Evolutionary conservation across 1,140 invertebrate species (phyloP).

Genomic region (Amyelois transitella): DNA sequence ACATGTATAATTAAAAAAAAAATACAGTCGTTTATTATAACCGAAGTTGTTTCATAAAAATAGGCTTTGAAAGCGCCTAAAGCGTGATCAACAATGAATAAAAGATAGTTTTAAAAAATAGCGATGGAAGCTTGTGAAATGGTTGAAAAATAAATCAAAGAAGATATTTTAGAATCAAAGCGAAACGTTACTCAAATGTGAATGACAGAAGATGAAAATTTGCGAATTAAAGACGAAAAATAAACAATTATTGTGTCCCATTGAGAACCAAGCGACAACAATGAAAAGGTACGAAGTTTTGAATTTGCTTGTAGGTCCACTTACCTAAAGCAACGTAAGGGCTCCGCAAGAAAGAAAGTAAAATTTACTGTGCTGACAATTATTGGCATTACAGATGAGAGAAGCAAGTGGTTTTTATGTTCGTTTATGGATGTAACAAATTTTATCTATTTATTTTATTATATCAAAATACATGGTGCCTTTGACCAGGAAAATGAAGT

Average conservation of each 20-base stretch:
- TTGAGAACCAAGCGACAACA: conserved; percentile 50
- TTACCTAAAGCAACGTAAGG: conserved; percentile 72
- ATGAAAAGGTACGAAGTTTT: conserved; percentile 45
- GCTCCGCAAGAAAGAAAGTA: conserved; percentile 74
- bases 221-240: conserved; percentile 45
- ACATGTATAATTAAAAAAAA: conserved; percentile 1
- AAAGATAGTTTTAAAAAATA: conserved; percentile 22
- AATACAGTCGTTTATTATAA: conserved; percentile 3
- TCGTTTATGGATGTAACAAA: background rate
- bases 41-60: background rate
- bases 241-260: conserved; percentile 13
- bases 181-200: conserved; percentile 71
- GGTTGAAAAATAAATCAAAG: conserved; percentile 39
- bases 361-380: conserved; percentile 69
- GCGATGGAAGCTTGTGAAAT: conserved; percentile 48
- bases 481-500: background rate
- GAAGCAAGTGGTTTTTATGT: conserved; percentile 16
- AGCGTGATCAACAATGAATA: conserved; percentile 23
- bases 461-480: conserved; percentile 7
- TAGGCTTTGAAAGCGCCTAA: conserved; percentile 21
- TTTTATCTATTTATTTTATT: background rate
- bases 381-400: conserved; percentile 45
- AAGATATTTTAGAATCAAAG: conserved; percentile 64
- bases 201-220: conserved; percentile 42
- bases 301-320: conserved; percentile 54